Evolutionary conservation across 2,888 invertebrate species (phyloP), one percentile per base, ranked within the genome.

Genomic region (Enchytraeus crypticus): DNA sequence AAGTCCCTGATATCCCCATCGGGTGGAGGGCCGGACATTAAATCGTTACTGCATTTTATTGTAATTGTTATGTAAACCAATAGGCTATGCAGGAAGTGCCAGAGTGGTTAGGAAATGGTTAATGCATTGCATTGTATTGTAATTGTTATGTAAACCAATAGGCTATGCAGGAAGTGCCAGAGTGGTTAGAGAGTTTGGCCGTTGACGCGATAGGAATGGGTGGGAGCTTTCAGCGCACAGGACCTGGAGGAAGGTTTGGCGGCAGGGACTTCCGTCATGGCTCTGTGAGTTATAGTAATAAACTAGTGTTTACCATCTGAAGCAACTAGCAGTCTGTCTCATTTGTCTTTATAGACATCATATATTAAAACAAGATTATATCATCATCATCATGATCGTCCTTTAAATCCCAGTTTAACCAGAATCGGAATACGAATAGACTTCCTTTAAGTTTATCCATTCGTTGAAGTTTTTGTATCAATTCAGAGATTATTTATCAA

Each of bases 21-120:
- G 47, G 27, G 21, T 1, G 27, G 5, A 14, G 1, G 2, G 3
- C 8, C 2, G 0, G 26, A 21, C 11, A 27, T 5, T 47, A 5
- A 23, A 27, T 26, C 5, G 11, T 11, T 56, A 32, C 11, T 30
- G n/a, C 5, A 21, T 51, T 30, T 23, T 34, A 21, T 34, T 27
- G 54, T 38, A 1, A 29, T 33, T 57, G 14, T 2, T 51, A 2
- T 55, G 66, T n/a, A n/a, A n/a, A n/a, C n/a, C n/a, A n/a, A n/a
- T 47, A 89, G 75, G 89, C 92, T 0, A 84, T 84, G 0, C 92
- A 93, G 75, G 75, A 83, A 0, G 84, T 93, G 5, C 95, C 95
- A 0, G 85, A 86, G 5, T 92, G 88, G 83, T 74, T 92, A 26
- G 73, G 79, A 77, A 71, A 74, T 32, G 14, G 11, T 5, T 45